Base-by-base conservation (phyloP, 53 echinoderm and acorn worm genomes). In the Mesocentrotus franciscanus region DNA sequence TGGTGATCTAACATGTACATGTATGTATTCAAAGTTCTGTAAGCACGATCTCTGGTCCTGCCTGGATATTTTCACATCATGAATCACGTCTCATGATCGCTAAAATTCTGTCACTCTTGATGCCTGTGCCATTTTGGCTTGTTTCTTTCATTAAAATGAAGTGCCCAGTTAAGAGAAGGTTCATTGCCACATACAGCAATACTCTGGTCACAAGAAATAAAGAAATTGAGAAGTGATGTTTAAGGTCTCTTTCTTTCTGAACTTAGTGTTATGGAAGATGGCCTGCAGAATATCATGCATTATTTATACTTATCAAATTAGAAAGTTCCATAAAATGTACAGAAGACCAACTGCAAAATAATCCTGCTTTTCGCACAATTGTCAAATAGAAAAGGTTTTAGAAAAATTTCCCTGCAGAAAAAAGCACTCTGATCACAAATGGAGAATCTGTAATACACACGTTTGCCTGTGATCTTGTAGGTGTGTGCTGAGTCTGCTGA, bases 21-120 rank as follows among this genome's bases (percentile, higher is more conserved):
- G n/a, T n/a, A n/a, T n/a, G 85, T 85, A 57, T 85, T 10, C 57
- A 85, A 55, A 85, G 57, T 57, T 85, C 56, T 26, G 85, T 56
- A 57, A 85, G 85, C 85, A 85, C 57, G 56, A 11, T 8, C 85
- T 57, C 85, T 24, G 26, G 57, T 56, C 85, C 85, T 16, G 85
- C 9, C 7, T 24, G 85, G 85, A 12, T 85, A 57, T 24, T 57
- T 85, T 85, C 10, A 57, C 57, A 57, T n/a, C 10, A 26, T 57
- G 26, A 57, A 56, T 85, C 85, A 56, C 85, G 85, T 85, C 85
- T 49, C 26, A 56, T 56, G 85, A 85, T 56, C n/a, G 8, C 55
- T 18, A 30, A 85, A 34, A 85, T 56, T 8, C 33, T 14, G 36
- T 78, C 30, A 11, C 22, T 24, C 78, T 78, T 24, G 15, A 49